These are phyloP conservation scores for Drosophila leontia DNA, from an alignment of 1,140 invertebrate genomes.

Conservation along the genomic window DNA sequence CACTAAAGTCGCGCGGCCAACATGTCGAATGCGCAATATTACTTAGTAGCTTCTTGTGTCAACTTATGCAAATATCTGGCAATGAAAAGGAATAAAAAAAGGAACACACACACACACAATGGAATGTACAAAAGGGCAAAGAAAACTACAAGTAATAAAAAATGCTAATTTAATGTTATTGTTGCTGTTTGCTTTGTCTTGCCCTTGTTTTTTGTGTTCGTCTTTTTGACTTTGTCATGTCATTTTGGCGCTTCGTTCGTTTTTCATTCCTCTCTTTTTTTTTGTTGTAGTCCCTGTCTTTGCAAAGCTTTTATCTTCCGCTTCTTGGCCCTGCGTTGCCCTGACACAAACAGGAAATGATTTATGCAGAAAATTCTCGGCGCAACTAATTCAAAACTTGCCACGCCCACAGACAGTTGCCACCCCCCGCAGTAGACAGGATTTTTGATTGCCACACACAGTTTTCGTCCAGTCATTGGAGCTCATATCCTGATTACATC, in stretches of 20 bases:
- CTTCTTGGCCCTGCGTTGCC: conserved; percentile 25
- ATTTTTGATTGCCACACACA: conserved; percentile 51
- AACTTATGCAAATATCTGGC: conserved; percentile 71
- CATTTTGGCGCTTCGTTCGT: conserved; percentile 45
- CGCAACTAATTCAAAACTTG: conserved; percentile 76
- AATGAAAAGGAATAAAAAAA: conserved; percentile 18
- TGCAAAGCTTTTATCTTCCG: conserved; percentile 64
- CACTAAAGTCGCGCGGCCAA: conserved; percentile 24
- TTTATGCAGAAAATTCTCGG: conserved; percentile 73
- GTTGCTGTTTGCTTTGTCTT: conserved; percentile 67
- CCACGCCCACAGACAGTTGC: conserved; percentile 21
- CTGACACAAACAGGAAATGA: conserved; percentile 77
- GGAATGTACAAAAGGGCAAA: conserved; percentile 34
- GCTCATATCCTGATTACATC: conserved; percentile 64
- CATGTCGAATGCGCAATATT: conserved; percentile 74
- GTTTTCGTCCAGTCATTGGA: conserved; percentile 67
- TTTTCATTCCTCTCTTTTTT: conserved; percentile 27
- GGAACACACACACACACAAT: conserved; percentile 2
- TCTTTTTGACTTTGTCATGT: conserved; percentile 57
- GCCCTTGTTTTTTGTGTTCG: conserved; percentile 38
- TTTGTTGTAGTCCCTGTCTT: conserved; percentile 42
- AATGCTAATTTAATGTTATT: conserved; percentile 83
- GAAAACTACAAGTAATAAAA: conserved; percentile 81
- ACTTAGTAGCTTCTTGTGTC: conserved; percentile 56
- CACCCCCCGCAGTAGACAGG: conserved; percentile 11